Percentiles rank a stretch among this genome's conserved stretches.
Conservation (phyloP, 1,140 invertebrate genomes). For the Listronotus oregonensis region DNA sequence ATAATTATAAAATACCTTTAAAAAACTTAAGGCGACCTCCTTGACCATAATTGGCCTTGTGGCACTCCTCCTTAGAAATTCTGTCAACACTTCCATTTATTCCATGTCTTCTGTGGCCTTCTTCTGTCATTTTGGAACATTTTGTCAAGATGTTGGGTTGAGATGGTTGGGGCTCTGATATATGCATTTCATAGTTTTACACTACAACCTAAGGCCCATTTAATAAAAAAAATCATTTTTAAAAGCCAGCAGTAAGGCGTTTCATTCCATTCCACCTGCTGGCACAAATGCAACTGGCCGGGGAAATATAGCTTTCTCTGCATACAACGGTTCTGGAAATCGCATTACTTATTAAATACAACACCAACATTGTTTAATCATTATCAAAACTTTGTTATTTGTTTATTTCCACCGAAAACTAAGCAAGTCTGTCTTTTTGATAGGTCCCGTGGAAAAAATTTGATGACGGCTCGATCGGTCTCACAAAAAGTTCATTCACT, state of each 20-base stretch:
- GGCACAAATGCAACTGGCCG: slow-evolving; percentile 44
- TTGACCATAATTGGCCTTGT: slow-evolving; percentile 49
- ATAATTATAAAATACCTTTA: slow-evolving; percentile 57
- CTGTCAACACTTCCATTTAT: slow-evolving; percentile 66
- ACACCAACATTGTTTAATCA: slow-evolving; percentile 41
- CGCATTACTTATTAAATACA: slow-evolving; percentile 39
- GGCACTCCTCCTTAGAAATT: slow-evolving; percentile 46
- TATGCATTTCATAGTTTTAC: slow-evolving; percentile 53
- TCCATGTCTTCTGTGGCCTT: slow-evolving; percentile 67
- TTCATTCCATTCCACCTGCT: slow-evolving; percentile 52
- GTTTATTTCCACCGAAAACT: slow-evolving; percentile 29
- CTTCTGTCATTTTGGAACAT: slow-evolving; percentile 70
- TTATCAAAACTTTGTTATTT: slow-evolving; percentile 33
- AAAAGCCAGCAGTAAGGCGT: slow-evolving; percentile 36
- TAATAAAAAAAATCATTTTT: slow-evolving; percentile 42
- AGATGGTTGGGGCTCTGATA: slow-evolving; percentile 44
- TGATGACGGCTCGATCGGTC: slow-evolving; percentile 47
- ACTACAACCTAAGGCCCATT: slow-evolving; percentile 35
- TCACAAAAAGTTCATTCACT: slow-evolving; percentile 50
- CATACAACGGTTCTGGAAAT: slow-evolving; percentile 31
- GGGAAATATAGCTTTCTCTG: slow-evolving; percentile 41
- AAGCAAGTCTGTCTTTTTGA: slow-evolving; percentile 15
- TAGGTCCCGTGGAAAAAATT: slow-evolving; percentile 42
- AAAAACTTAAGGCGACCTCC: slow-evolving; percentile 67
- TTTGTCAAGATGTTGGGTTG: slow-evolving; percentile 59